Base-by-base conservation (phyloP, 2,113 vertebrate species). In the Fulmarus glacialis region DNA sequence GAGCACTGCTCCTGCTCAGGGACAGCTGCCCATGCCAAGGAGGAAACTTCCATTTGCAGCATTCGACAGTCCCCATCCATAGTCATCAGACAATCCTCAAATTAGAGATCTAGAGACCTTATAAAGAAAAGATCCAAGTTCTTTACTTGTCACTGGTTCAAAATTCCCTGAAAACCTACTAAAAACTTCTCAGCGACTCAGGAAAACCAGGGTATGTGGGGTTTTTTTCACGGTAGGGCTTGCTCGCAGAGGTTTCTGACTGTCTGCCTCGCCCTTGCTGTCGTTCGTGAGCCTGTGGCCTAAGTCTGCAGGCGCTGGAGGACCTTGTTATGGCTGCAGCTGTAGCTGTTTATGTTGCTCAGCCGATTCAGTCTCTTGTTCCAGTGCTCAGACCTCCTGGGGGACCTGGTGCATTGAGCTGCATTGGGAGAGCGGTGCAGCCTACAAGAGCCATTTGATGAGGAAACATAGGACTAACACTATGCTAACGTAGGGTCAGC, bases 201-300 rank as follows among this genome's bases (percentile, higher is more conserved):
- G 59, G 64, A 62, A 45, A 45, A 52, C 9, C 36, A 52, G 53
- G 12, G 18, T 21, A 5, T 36, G 4, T 4, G 24, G 18, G 7
- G 4, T 0, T 18, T 15, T 52, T 63, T 52, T 58, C 23, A 5
- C 1, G 1, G 77, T 6, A 16, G 43, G 27, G 42, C 38, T 56
- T 66, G 45, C 78, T 75, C 1, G 1, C 72, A 38, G 72, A 13
- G 53, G 17, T n/a, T 45, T 63, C 56, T n/a, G 48, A 12, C 14
- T 7, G 13, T 43, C 71, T 30, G 47, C 22, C 67, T 71, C 1
- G 1, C 48, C 38, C 53, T 7, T 3, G 67, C 38, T 93, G 83
- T 67, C 15, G 2, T 11, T 40, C 2, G 0, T 32, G n/a, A 63
- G 67, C 79, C 43, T 1, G 38, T 43, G 79, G 62, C 62, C 67